Base-by-base conservation (phyloP, 2,888 invertebrate species). In the Conops quadrifasciatus region DNA sequence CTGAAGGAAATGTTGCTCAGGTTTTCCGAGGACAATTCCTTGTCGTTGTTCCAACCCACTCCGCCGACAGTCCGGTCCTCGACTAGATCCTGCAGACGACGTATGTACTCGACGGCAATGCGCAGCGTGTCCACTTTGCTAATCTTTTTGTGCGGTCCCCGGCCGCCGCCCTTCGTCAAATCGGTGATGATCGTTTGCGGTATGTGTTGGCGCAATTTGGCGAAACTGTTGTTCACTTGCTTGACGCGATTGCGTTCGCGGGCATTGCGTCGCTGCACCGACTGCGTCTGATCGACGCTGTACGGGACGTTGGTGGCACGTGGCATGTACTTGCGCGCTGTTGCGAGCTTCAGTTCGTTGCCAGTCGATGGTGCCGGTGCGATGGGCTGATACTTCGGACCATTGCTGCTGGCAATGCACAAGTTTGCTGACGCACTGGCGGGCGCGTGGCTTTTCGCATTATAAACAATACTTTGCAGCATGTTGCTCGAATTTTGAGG, bases 161-260 rank as follows among this genome's bases (percentile, higher is more conserved):
- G 89, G 2, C 92, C 91, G 9, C 90, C 90, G 16, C 90, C 90
- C 66, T 87, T 87, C 58, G 90, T 90, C 72, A 92, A 82, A 21
- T 93, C 92, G 51, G 92, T 90, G 0, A 93, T 90, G 19, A 94
- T 91, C 66, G 91, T 90, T 74, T 93, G 90, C 0, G 96, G 96
- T 75, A 96, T 95, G 82, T 95, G 95, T 79, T 95, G 94, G 21
- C 96, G 89, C 15, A 96, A 88, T 11, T 93, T 93, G n/a, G 94
- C 94, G 84, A 96, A 96, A 79, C 96, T 96, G 85, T 94, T 94
- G 88, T 96, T 96, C 80, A 96, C 95, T 90, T 96, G 95, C 85
- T 96, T 95, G 77, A 97, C 97, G 77, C 97, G 90, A 84, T 97
- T 97, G 76, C 97, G 88, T 87, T 97, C 97, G 43, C 97, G 89